Conservation (phyloP, 1,140 invertebrate genomes). For the Chironomus striatipennis region DNA sequence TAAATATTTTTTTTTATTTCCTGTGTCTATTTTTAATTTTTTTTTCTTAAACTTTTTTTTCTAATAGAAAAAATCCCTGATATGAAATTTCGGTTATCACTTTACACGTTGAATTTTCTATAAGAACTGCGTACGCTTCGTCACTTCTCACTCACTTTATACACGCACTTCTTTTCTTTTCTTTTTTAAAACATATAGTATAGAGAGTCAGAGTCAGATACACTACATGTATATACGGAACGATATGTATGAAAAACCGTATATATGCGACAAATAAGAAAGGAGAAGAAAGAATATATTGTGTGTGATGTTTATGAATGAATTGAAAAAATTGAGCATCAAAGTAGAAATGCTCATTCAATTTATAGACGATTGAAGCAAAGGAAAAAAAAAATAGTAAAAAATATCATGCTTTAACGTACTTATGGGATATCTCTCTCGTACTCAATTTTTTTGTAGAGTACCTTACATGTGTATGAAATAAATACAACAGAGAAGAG, state of each 20-base stretch:
- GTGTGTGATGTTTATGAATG: neutral
- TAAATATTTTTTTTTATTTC: too few species aligned
- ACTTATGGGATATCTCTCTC: too few species aligned
- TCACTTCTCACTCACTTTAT: conserved; percentile 12
- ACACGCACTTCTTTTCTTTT: conserved; percentile 1
- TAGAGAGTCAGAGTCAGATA: too few species aligned
- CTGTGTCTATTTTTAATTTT: neutral
- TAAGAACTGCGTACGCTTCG: neutral
- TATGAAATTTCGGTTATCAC: neutral
- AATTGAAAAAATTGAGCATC: conserved; percentile 8
- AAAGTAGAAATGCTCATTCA: neutral
- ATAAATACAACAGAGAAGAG: too few species aligned
- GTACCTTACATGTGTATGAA: too few species aligned
- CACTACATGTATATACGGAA: too few species aligned
- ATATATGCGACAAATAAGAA: neutral
- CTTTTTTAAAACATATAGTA: neutral
- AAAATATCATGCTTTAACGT: neutral
- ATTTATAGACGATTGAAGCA: neutral
- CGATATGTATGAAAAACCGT: neutral
- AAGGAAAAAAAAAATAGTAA: neutral
- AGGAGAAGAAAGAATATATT: conserved; percentile 1
- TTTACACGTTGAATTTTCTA: neutral
- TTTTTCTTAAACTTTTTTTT: neutral
- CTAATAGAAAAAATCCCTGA: neutral
- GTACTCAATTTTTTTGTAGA: too few species aligned